phyloP scores from a whole-genome alignment of 2,888 invertebrate genomes.

The Dendrolimus pini region DNA sequence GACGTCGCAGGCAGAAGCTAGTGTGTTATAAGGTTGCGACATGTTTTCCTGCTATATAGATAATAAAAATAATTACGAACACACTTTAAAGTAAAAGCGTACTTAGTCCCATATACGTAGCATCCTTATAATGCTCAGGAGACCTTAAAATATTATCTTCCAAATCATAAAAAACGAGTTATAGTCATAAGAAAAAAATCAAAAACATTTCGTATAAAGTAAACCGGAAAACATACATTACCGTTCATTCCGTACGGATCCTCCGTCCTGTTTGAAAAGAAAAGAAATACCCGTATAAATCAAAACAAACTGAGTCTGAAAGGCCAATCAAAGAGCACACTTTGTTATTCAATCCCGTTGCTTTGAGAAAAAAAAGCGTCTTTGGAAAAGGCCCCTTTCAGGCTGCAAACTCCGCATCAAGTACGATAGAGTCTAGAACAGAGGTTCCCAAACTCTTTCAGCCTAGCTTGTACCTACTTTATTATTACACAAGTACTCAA shows the following conservation, averaged over 20 bases:
- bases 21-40: no score
- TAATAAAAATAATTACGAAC: no score
- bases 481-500: no score
- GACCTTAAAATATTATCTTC: background rate
- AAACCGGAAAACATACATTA: background rate
- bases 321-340: slow-evolving; percentile 46
- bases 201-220: background rate
- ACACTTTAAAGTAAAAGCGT: no score
- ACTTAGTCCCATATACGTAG: background rate
- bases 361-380: slow-evolving; percentile 41
- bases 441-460: no score
- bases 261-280: background rate
- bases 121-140: background rate
- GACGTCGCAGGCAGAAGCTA: no score
- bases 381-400: slow-evolving; percentile 47
- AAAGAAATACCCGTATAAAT: slow-evolving; percentile 15
- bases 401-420: slow-evolving; percentile 12
- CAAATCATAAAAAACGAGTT: background rate
- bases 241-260: background rate
- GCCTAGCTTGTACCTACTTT: no score
- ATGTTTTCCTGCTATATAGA: no score
- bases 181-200: background rate
- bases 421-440: slow-evolving; percentile 18
- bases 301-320: slow-evolving; percentile 22
- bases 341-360: slow-evolving; percentile 50